These are phyloP conservation scores for Apodemia hepburni DNA, from an alignment of 2,888 invertebrate genomes.

Conservation along the genomic window DNA sequence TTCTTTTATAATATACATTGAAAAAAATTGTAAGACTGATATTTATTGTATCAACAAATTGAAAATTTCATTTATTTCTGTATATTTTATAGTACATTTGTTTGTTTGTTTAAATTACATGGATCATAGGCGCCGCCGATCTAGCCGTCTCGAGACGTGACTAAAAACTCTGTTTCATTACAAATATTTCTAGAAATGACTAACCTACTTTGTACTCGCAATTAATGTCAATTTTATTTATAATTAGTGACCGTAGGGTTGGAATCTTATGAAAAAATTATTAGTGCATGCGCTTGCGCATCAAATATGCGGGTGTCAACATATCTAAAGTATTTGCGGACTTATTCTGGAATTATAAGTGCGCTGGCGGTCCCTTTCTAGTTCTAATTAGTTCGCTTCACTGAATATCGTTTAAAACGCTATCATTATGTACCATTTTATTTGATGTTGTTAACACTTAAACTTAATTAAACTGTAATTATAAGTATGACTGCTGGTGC, in stretches of 20 bases:
- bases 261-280: slow-evolving; percentile 47
- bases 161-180: slow-evolving; percentile 26
- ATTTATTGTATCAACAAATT: too few species aligned
- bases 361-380: slow-evolving; percentile 36
- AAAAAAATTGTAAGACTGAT: too few species aligned
- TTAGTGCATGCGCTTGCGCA: slow-evolving; percentile 38
- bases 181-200: slow-evolving; percentile 61
- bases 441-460: slow-evolving; percentile 33
- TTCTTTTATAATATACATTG: too few species aligned
- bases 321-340: slow-evolving; percentile 34
- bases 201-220: slow-evolving; percentile 65
- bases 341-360: slow-evolving; percentile 37
- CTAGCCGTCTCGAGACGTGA: background rate
- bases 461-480: slow-evolving; percentile 29
- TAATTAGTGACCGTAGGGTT: slow-evolving; percentile 49
- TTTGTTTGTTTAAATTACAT: slow-evolving; percentile 3
- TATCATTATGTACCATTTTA: slow-evolving; percentile 34
- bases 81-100: background rate
- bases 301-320: slow-evolving; percentile 37
- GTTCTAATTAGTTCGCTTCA: slow-evolving; percentile 34
- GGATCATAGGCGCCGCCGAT: slow-evolving; percentile 3
- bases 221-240: slow-evolving; percentile 75
- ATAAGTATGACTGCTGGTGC: background rate
- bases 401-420: slow-evolving; percentile 32
- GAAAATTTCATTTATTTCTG: too few species aligned